A percentile compares a stretch with the other conserved stretches of the same genome.
Evolutionary conservation across 1,140 invertebrate species (phyloP).

Genomic region (Diplogasteroides magnus): DNA sequence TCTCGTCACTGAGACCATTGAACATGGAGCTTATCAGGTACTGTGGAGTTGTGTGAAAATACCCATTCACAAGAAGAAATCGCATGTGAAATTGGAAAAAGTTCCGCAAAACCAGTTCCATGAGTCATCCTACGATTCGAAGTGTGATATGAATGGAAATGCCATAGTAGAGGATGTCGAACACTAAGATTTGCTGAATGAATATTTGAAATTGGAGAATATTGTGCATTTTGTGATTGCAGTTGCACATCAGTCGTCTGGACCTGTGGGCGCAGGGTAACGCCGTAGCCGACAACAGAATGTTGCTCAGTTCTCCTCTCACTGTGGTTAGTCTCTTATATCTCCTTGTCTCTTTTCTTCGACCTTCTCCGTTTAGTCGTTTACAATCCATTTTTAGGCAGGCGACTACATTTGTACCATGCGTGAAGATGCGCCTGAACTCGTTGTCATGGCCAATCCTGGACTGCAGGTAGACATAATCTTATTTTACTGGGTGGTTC

Average conservation of each 20-base stretch:
- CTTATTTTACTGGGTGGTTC: too few relatives aligned
- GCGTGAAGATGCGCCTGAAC: slow-evolving; percentile 49
- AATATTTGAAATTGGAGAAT: too few relatives aligned
- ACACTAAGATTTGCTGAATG: too few relatives aligned
- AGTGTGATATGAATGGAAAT: too few relatives aligned
- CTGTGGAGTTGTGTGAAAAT: too few relatives aligned
- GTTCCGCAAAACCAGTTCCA: too few relatives aligned
- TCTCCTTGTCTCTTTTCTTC: slow-evolving; percentile 9
- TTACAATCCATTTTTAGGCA: slow-evolving; percentile 9
- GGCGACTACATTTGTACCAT: slow-evolving; percentile 49
- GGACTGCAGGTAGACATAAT: slow-evolving; percentile 38
- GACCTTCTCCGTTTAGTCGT: not conserved
- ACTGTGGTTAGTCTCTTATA: not conserved
- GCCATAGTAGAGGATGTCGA: too few relatives aligned
- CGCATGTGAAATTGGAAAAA: too few relatives aligned
- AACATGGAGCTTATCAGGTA: too few relatives aligned
- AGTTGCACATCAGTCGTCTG: slow-evolving; percentile 9
- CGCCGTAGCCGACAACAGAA: not conserved
- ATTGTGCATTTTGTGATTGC: too few relatives aligned
- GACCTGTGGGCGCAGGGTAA: not conserved
- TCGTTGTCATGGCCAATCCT: slow-evolving; percentile 48
- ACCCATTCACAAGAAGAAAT: too few relatives aligned
- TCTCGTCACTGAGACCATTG: slow-evolving; percentile 44
- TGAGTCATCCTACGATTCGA: too few relatives aligned
- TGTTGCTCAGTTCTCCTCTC: not conserved